Evolutionary conservation across 2,113 vertebrate species (phyloP).

Genomic region (Marmota monax): DNA sequence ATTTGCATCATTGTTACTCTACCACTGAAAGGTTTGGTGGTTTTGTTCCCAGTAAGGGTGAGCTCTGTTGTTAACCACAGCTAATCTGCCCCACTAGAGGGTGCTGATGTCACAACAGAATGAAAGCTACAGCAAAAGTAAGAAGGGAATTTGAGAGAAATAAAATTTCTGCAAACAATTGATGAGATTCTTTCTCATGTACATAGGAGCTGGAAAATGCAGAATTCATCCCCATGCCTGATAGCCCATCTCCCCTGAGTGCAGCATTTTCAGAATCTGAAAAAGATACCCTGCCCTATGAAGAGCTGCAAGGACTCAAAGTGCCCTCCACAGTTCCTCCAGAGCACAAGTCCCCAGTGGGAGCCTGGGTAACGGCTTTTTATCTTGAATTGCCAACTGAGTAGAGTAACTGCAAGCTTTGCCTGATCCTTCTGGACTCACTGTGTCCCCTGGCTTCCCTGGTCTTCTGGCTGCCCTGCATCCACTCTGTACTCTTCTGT

Average conservation of each 20-base stretch:
- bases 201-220: conserved; percentile 96
- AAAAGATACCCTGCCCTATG: conserved; percentile 89
- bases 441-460: background rate
- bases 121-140: background rate
- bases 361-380: conserved; percentile 86
- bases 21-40: background rate
- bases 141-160: background rate
- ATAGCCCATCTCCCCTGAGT: conserved; percentile 87
- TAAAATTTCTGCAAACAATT: conserved; percentile 55
- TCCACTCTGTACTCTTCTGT: background rate
- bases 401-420: background rate
- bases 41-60: background rate
- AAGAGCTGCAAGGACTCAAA: conserved; percentile 94
- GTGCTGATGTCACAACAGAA: conserved; percentile 65
- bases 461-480: background rate
- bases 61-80: background rate
- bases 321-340: conserved; percentile 88
- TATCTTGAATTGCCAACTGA: conserved; percentile 15
- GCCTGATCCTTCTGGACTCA: background rate
- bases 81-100: conserved; percentile 81
- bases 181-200: conserved; percentile 69
- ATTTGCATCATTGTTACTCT: background rate
- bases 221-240: conserved; percentile 97
- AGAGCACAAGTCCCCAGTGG: conserved; percentile 78
- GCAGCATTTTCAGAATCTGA: conserved; percentile 87